Conservation (phyloP, 2,113 vertebrate species). For the Eulemur rufifrons region DNA sequence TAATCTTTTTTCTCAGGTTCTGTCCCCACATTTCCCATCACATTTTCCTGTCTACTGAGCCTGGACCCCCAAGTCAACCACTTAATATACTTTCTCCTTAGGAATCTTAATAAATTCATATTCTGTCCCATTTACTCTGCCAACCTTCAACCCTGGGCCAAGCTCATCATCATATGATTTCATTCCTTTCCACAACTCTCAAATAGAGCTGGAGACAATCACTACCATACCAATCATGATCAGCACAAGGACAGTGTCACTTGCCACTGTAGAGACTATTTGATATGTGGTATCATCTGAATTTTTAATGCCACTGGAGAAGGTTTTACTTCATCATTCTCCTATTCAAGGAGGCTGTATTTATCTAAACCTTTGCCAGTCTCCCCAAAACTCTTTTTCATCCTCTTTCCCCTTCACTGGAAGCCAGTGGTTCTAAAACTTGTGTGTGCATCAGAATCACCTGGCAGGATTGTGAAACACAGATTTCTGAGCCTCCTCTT, state of each 20-base stretch:
- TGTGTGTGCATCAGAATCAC: neutral
- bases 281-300: neutral
- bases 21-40: neutral
- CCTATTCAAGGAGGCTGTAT: neutral
- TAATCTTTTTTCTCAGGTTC: neutral
- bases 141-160: neutral
- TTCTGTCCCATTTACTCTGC: neutral
- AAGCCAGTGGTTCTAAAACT: neutral
- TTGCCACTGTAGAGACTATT: neutral
- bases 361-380: neutral
- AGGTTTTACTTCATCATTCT: neutral
- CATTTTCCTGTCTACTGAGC: neutral
- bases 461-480: neutral
- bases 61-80: neutral
- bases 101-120: neutral
- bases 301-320: neutral
- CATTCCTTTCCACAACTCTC: neutral
- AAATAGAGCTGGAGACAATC: neutral
- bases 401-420: neutral
- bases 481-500: neutral
- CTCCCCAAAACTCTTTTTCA: neutral
- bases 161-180: neutral
- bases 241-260: neutral
- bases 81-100: neutral
- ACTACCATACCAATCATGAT: neutral